Conservation (phyloP, 2,797 vertebrate species). For the Enteromius radiatus region DNA sequence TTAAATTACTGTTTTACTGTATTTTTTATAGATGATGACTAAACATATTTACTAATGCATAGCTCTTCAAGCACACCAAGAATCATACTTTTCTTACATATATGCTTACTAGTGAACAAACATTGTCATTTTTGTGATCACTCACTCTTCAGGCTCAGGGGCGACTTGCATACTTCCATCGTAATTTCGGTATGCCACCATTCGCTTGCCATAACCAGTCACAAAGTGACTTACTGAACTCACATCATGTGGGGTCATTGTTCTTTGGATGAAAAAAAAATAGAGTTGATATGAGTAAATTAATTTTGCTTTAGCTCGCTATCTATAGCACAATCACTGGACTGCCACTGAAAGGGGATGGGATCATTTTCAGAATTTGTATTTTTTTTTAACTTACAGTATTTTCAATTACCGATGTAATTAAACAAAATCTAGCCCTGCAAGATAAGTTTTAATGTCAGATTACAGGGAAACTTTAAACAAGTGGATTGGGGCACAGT, state of each 20-base stretch:
- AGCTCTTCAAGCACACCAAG: background rate
- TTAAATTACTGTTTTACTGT: background rate
- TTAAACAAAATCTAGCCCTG: background rate
- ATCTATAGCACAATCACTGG: background rate
- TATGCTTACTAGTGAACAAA: background rate
- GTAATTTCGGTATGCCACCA: conserved; percentile 78
- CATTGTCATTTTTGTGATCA: conserved; percentile 9
- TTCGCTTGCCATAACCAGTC: conserved; percentile 76
- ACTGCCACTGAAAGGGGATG: background rate
- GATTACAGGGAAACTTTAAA: conserved; percentile 6
- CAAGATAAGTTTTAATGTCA: conserved; percentile 4
- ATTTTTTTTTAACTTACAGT: background rate
- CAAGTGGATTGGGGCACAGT: background rate
- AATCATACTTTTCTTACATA: background rate
- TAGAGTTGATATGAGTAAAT: background rate
- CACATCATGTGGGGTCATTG: conserved; percentile 62
- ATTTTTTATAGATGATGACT: background rate
- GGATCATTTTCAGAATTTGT: background rate
- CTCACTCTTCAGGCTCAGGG: conserved; percentile 72
- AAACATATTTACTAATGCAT: background rate
- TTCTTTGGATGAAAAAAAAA: conserved; percentile 29
- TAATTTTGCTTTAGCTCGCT: background rate
- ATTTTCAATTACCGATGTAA: background rate
- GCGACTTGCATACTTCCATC: conserved; percentile 73
- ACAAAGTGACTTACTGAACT: conserved; percentile 70